These are phyloP conservation scores for Emydoidea blandingii DNA, from an alignment of 2,797 vertebrate genomes.

Conservation along the genomic window DNA sequence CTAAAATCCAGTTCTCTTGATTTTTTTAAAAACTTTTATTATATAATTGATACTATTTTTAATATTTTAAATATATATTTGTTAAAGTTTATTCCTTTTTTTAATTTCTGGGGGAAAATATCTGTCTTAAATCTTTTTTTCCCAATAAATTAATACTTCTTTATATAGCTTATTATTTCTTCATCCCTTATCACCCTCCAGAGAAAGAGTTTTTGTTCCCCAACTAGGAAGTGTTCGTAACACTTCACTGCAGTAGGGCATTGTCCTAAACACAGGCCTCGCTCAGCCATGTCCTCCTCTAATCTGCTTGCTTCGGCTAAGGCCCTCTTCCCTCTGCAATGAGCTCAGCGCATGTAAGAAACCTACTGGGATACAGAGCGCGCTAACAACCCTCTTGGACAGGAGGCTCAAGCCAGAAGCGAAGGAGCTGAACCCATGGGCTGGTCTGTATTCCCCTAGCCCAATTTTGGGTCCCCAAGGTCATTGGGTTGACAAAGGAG, in stretches of 20 bases:
- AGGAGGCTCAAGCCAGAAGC: background rate
- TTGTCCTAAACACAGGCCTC: background rate
- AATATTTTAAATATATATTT: conserved; percentile 87
- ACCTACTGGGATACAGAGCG: background rate
- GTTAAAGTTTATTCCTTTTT: conserved; percentile 83
- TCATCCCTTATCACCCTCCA: background rate
- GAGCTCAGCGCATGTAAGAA: background rate
- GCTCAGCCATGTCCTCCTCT: background rate
- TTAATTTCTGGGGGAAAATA: conserved; percentile 75
- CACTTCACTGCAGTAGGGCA: background rate
- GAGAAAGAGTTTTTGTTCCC: background rate
- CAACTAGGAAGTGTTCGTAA: background rate
- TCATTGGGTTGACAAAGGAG: background rate
- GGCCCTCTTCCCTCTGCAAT: background rate
- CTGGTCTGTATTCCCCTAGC: background rate
- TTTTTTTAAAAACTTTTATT: conserved; percentile 82
- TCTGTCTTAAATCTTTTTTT: conserved; percentile 76
- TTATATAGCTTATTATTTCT: conserved; percentile 78
- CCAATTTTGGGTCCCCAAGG: background rate
- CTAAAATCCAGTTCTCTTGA: conserved; percentile 79
- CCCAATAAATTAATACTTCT: conserved; percentile 86
- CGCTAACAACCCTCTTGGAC: background rate
- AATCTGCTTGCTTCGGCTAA: background rate
- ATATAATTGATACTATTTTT: conserved; percentile 86
- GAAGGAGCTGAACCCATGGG: background rate